phyloP scores from a whole-genome alignment of 2,888 invertebrate species.

The Sphecodes monilicornis region DNA sequence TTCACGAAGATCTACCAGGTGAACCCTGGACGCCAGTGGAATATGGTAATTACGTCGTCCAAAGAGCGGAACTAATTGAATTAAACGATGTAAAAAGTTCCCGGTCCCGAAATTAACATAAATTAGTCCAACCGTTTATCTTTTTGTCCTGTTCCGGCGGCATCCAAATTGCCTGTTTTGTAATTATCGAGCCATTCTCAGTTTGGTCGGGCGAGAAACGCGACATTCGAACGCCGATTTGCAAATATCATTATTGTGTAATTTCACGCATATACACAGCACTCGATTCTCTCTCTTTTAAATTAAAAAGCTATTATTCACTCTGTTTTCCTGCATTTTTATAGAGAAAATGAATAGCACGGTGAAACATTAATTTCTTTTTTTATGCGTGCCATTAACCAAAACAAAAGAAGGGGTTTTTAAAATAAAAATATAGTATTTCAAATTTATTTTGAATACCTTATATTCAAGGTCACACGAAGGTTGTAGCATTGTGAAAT shows the following conservation, averaged over 20 bases:
- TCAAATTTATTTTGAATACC: not conserved
- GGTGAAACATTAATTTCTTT: not conserved
- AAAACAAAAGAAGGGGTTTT: not conserved
- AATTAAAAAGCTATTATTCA: too few relatives aligned
- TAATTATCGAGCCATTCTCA: not conserved
- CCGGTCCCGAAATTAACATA: conserved; percentile 72
- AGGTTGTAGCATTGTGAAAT: not conserved
- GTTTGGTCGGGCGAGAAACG: not conserved
- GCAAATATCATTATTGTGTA: conserved; percentile 12
- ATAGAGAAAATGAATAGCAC: not conserved
- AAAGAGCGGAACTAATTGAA: conserved; percentile 77
- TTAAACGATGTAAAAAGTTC: conserved; percentile 75
- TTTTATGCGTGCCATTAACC: too few relatives aligned
- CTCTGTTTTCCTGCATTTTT: not conserved
- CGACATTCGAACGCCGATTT: conserved; percentile 26
- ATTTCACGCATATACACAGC: not conserved
- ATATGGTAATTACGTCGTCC: conserved; percentile 74
- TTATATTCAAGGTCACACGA: not conserved
- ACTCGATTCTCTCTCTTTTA: not conserved
- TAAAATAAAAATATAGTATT: not conserved
- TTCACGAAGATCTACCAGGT: not conserved
- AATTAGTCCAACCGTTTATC: conserved; percentile 69
- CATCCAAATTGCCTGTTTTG: conserved; percentile 27
- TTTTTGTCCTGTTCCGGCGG: conserved; percentile 33
- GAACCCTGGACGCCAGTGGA: conserved; percentile 6